A percentile compares a stretch with the other conserved stretches of the same genome.
phyloP scores from a whole-genome alignment of 1,140 invertebrate genomes.

The Nylanderia fulva region DNA sequence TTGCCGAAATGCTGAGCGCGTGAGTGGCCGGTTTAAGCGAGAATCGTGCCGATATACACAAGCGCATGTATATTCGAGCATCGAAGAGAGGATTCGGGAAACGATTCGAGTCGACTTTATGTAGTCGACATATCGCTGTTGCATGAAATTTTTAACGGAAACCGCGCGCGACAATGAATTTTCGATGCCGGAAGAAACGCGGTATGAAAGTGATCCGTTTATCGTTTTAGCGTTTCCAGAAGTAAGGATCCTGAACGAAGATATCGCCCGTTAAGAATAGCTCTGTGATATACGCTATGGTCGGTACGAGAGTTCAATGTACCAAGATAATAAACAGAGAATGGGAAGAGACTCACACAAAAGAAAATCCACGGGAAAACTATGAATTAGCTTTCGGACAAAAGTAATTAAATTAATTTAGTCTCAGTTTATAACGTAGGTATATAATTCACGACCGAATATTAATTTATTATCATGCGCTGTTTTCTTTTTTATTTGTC shows the following conservation, averaged over 20 bases:
- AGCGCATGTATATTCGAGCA: conserved; percentile 41
- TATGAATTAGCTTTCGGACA: neutral
- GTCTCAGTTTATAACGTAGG: neutral
- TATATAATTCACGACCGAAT: neutral
- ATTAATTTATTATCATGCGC: neutral
- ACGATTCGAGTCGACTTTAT: conserved; percentile 55
- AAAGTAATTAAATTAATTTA: conserved; percentile 36
- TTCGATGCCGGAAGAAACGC: conserved; percentile 24
- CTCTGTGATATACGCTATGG: conserved; percentile 30
- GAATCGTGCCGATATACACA: conserved; percentile 31
- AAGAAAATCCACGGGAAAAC: conserved; percentile 19
- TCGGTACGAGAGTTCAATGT: conserved; percentile 5
- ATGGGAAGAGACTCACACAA: conserved; percentile 28
- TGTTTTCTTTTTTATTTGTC: neutral
- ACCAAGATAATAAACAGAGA: conserved; percentile 52
- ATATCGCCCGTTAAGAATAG: conserved; percentile 38
- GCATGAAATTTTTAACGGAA: conserved; percentile 56
- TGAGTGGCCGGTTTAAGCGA: conserved; percentile 40
- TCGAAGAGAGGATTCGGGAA: conserved; percentile 32
- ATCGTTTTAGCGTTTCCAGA: conserved; percentile 37
- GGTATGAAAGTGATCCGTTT: conserved; percentile 40
- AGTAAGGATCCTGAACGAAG: neutral
- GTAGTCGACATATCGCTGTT: conserved; percentile 48
- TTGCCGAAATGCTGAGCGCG: conserved; percentile 21
- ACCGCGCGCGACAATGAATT: conserved; percentile 43